These are phyloP conservation scores for Tokudaia muenninki DNA, from an alignment of 2,797 vertebrate species.

Conservation along the genomic window DNA sequence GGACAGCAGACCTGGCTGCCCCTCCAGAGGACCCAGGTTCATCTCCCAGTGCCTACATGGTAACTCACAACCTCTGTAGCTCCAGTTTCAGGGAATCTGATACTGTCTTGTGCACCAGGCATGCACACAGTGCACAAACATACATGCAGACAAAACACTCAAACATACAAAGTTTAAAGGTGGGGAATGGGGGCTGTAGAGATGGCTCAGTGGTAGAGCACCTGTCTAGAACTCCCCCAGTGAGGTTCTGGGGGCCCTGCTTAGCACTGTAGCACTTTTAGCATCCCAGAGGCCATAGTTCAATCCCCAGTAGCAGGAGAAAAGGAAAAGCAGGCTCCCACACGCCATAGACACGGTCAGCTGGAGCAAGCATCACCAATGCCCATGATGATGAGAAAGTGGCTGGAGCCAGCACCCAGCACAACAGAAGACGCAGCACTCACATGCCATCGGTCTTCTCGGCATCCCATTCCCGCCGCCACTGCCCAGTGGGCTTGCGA, in stretches of 20 bases:
- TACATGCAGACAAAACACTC: background rate
- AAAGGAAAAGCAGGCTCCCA: background rate
- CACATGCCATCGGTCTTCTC: slow-evolving; percentile 94
- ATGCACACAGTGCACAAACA: background rate
- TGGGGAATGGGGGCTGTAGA: no score
- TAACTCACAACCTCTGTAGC: background rate
- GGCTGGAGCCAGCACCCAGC: background rate
- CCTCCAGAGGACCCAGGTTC: background rate
- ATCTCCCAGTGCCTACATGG: background rate
- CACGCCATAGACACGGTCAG: accelerated
- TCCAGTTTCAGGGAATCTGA: background rate
- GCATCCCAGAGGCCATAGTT: background rate
- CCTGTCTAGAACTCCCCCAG: background rate
- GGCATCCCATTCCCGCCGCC: slow-evolving; percentile 96
- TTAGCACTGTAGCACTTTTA: background rate
- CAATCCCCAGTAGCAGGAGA: background rate
- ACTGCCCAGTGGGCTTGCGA: slow-evolving; percentile 95
- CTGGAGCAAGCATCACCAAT: accelerated
- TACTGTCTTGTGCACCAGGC: background rate
- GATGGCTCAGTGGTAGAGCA: background rate
- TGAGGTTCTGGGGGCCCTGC: background rate
- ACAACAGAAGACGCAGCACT: slow-evolving; percentile 54
- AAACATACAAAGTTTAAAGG: background rate
- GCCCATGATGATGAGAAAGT: background rate
- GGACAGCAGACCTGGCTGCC: background rate